These are phyloP conservation scores for Parnassius orleans DNA, from an alignment of 2,888 invertebrate species.

Conservation along the genomic window DNA sequence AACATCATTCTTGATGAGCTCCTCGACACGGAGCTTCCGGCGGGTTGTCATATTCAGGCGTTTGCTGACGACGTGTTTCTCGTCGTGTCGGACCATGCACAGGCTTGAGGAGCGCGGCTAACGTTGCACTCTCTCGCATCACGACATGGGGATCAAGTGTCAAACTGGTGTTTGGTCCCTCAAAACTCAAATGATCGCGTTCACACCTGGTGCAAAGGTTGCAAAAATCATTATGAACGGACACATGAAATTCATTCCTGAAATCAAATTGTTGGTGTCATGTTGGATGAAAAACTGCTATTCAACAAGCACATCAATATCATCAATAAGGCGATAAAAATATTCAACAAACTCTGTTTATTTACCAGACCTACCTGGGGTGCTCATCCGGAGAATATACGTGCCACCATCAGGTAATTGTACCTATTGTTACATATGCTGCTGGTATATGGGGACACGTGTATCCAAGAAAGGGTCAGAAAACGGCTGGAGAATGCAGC, in stretches of 20 bases:
- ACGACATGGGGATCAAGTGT: background rate
- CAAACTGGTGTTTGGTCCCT: background rate
- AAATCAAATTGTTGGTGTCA: background rate
- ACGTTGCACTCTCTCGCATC: background rate
- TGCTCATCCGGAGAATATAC: no score
- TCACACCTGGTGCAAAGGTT: background rate
- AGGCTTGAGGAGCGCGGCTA: background rate
- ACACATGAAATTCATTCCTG: background rate
- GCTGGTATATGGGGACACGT: no score
- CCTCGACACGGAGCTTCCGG: no score
- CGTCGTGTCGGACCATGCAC: no score
- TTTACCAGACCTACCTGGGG: no score
- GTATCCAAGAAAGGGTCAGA: no score
- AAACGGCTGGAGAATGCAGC: no score
- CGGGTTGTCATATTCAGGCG: no score
- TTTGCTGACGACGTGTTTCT: no score
- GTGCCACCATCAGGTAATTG: no score
- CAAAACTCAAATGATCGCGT: background rate
- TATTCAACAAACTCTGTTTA: background rate
- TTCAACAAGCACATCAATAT: background rate
- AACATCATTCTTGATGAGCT: no score
- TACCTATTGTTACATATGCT: no score
- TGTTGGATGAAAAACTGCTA: conserved; percentile 3
- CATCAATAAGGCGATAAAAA: background rate
- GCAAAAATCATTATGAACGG: background rate